phyloP scores from a whole-genome alignment of 2,113 vertebrate genomes.

The Columbina picui region DNA sequence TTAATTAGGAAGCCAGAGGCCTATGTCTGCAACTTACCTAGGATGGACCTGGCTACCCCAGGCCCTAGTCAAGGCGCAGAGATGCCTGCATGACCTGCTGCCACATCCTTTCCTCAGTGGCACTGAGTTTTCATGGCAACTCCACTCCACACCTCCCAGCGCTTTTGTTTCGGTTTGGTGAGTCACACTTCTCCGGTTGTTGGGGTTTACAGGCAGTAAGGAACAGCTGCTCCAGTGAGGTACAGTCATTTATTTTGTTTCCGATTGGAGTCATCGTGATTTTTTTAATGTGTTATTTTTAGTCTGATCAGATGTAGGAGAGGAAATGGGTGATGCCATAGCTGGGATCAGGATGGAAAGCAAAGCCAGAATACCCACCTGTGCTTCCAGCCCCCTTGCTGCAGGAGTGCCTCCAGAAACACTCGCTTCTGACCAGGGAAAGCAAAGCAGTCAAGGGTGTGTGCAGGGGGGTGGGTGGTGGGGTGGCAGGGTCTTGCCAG shows the following conservation, averaged over 20 bases:
- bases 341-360: not conserved
- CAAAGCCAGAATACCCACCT: not conserved
- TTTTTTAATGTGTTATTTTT: slow-evolving; percentile 28
- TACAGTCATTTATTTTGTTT: not conserved
- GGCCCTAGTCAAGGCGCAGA: not conserved
- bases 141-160: not conserved
- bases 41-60: not conserved
- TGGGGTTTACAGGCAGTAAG: not conserved
- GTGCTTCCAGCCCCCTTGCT: not conserved
- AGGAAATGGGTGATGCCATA: not conserved
- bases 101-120: not conserved
- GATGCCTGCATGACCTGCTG: not conserved
- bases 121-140: not conserved
- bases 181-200: not conserved
- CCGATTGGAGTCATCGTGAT: not conserved
- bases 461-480: not conserved
- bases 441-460: not conserved
- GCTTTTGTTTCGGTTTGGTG: not conserved
- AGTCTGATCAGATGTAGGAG: not conserved
- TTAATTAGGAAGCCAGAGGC: not conserved
- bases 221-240: slow-evolving; percentile 2
- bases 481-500: not conserved
- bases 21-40: not conserved
- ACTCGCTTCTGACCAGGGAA: not conserved
- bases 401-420: not conserved